Percentiles rank a stretch among this genome's conserved stretches.
phyloP scores from a whole-genome alignment of 2,888 invertebrate genomes.

The Hermaeophaga mercurialis region DNA sequence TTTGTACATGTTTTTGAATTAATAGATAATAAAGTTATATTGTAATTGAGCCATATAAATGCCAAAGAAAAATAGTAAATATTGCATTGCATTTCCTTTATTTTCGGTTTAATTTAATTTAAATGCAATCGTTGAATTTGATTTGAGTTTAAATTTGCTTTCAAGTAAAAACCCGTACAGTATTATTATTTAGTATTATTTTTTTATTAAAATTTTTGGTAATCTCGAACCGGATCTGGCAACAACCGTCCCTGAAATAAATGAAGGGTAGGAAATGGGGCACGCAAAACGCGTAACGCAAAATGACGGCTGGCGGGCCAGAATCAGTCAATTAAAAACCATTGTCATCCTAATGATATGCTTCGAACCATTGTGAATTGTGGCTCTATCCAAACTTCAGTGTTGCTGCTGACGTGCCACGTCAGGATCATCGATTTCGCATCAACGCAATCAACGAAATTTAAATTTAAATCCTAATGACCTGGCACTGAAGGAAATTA shows the following conservation, averaged over 20 bases:
- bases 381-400: background rate
- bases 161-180: too few species aligned
- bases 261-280: background rate
- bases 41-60: too few species aligned
- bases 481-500: background rate
- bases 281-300: background rate
- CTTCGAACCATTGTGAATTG: slow-evolving; percentile 8
- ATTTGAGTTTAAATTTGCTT: too few species aligned
- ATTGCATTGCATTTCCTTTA: too few species aligned
- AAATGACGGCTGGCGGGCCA: background rate
- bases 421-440: slow-evolving; percentile 10
- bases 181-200: too few species aligned
- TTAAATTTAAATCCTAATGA: background rate
- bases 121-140: too few species aligned
- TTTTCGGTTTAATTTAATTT: too few species aligned
- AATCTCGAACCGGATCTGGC: too few species aligned
- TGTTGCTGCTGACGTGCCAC: background rate
- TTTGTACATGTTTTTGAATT: too few species aligned
- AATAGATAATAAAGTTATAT: too few species aligned
- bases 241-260: background rate
- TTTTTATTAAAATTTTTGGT: too few species aligned
- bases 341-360: slow-evolving; percentile 14
- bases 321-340: slow-evolving; percentile 14
- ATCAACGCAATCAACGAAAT: background rate
- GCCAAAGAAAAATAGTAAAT: too few species aligned